These are phyloP conservation scores for Galbula dea DNA, from an alignment of 2,113 vertebrate genomes.

Conservation along the genomic window DNA sequence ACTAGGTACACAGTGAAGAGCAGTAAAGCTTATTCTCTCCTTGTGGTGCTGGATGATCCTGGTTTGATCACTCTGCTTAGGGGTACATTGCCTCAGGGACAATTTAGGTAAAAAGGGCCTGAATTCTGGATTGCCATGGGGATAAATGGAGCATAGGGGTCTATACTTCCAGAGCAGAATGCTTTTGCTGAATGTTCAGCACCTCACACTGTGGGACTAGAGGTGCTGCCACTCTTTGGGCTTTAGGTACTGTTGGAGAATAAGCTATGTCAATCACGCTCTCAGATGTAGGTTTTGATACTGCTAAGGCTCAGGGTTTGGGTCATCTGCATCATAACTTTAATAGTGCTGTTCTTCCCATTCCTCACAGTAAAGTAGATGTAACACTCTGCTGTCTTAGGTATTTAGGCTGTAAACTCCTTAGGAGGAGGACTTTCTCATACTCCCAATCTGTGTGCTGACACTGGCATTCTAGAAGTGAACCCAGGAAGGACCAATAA, in stretches of 20 bases:
- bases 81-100: fast-evolving
- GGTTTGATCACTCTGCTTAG: neutral
- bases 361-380: neutral
- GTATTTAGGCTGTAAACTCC: neutral
- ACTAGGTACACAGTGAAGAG: neutral
- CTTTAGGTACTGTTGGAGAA: too few species aligned
- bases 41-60: neutral
- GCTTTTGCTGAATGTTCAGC: too few species aligned
- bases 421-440: neutral
- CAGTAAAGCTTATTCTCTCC: neutral
- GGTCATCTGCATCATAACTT: neutral
- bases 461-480: neutral
- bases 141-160: neutral
- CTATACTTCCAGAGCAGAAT: neutral
- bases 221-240: too few species aligned
- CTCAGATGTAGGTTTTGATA: neutral
- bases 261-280: neutral
- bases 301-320: neutral
- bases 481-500: neutral
- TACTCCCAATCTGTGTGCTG: neutral
- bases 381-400: neutral
- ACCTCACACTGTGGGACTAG: too few species aligned
- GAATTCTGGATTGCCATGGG: neutral
- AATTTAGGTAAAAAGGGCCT: neutral
- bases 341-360: neutral